Evolutionary conservation across 2,797 vertebrate species (phyloP), one percentile per base, ranked within the genome.

Genomic region (Scleropages formosus): DNA sequence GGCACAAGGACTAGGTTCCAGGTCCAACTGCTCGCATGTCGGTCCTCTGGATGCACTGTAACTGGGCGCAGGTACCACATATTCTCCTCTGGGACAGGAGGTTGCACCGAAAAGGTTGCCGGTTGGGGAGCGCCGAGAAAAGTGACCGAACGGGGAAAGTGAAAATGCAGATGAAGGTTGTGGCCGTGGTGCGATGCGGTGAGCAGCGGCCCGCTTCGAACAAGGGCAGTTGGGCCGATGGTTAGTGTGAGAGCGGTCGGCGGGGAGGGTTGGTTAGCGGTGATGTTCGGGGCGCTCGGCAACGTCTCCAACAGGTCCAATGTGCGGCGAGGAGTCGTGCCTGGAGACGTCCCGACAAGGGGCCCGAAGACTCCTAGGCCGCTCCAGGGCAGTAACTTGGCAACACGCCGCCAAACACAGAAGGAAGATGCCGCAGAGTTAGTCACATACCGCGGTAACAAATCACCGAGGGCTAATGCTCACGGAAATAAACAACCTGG

Each of bases 221-320:
- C 47, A 53, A 24, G 22, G 27, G 46, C 49, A 56, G 16, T 11
- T 9, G 12, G 44, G 20, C 44, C 12, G 64, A 49, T 20, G 26
- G 49, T 7, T 49, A 20, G 46, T 26, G 13, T 22, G 47, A 22
- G 20, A 46, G 24, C 12, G 63, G 49, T 44, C 62, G 4, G 63
- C 16, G 10, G 26, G 13, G 12, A 69, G 24, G 13, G 24, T 58
- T 26, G 22, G n/a, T n/a, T n/a, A n/a, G n/a, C n/a, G n/a, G n/a
- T n/a, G n/a, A n/a, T n/a, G n/a, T n/a, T n/a, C n/a, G n/a, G n/a
- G 49, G 71, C 62, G 49, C 66, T 60, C 73, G 70, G 75, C 82
- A 76, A 66, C 73, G 47, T 70, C 68, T 62, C 27, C 73, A 78
- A 71, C n/a, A 27, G 76, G 77, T 69, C 53, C 74, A 47, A 53